Evolutionary conservation across 92 coral and sea anemone species (phyloP), one percentile per base, ranked within the genome.

Genomic region (Zoanthus sociatus): DNA sequence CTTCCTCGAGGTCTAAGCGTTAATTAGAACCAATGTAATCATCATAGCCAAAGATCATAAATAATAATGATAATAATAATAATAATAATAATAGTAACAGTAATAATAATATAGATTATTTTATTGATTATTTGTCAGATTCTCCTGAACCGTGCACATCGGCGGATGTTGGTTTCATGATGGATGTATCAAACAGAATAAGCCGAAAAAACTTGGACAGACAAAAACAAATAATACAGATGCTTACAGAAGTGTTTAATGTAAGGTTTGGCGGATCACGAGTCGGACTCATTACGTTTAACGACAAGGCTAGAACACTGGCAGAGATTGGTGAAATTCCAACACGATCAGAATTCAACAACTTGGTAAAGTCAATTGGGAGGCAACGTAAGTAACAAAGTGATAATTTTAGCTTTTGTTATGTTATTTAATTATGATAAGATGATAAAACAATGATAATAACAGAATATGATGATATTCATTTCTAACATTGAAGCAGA

Each of bases 201-300:
- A 73, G 51, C 78, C 9, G 9, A 4, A 73, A 4, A 17, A 73
- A 16, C 53, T 37, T 73, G 14, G 10, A 0, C 0, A 73, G 78
- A 73, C 21, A 45, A n/a, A 73, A 73, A 45, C 1, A 37, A 46
- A 20, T 73, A 4, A 51, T 73, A 21, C n/a, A 0, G 9, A 21
- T 4, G 18, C 78, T 73, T 1, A 5, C 53, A n/a, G 16, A 21
- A 73, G 9, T 9, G 21, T 44, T 73, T 73, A 26, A 18, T 3
- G 78, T 73, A 0, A 73, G 21, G 53, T n/a, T 48, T 45, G 78
- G 78, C 15, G 78, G 78, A 73, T 73, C 78, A 33, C 48, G 78
- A 37, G 78, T 21, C 7, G 78, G 78, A 17, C 78, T 73, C 7
- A 20, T 73, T 3, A 73, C 78, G 17, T 73, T 73, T 21, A 48